Conservation (phyloP, 1,140 invertebrate genomes). For the Drosophila tsacasi region DNA sequence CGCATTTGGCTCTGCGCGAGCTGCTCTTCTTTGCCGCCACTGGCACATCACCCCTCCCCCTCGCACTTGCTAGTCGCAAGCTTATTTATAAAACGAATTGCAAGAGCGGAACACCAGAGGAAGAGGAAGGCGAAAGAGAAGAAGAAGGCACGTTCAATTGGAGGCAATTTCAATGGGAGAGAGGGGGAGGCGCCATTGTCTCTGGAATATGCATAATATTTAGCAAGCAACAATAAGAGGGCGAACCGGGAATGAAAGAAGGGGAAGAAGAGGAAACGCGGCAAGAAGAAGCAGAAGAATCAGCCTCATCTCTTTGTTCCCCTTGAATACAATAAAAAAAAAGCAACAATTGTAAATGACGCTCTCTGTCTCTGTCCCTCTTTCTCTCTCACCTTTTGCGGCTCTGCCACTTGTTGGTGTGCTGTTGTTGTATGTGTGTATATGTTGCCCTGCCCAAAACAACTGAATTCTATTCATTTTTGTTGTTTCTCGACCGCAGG, state of each 20-base stretch:
- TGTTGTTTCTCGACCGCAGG: conserved; percentile 48
- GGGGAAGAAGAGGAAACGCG: conserved; percentile 17
- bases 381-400: conserved; percentile 38
- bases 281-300: conserved; percentile 8
- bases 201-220: conserved; percentile 73
- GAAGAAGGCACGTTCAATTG: conserved; percentile 64
- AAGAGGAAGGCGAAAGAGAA: conserved; percentile 32
- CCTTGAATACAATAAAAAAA: conserved; percentile 20
- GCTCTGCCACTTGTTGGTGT: conserved; percentile 66
- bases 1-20: conserved; percentile 64
- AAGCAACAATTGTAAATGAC: conserved; percentile 45
- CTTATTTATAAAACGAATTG: conserved; percentile 68
- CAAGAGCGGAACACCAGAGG: conserved; percentile 40
- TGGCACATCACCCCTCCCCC: conserved; percentile 38
- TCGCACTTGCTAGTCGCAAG: conserved; percentile 20
- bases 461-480: conserved; percentile 64
- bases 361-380: conserved; percentile 34
- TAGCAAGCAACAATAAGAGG: conserved; percentile 49
- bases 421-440: conserved; percentile 11
- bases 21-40: conserved; percentile 68
- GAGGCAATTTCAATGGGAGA: conserved; percentile 63
- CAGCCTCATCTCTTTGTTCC: conserved; percentile 47
- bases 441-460: conserved; percentile 55
- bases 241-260: not conserved
- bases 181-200: conserved; percentile 39